A percentile compares a stretch with the other conserved stretches of the same genome.
Evolutionary conservation across 2,888 invertebrate genomes (phyloP).

Genomic region (Troglohyphantes excavatus): DNA sequence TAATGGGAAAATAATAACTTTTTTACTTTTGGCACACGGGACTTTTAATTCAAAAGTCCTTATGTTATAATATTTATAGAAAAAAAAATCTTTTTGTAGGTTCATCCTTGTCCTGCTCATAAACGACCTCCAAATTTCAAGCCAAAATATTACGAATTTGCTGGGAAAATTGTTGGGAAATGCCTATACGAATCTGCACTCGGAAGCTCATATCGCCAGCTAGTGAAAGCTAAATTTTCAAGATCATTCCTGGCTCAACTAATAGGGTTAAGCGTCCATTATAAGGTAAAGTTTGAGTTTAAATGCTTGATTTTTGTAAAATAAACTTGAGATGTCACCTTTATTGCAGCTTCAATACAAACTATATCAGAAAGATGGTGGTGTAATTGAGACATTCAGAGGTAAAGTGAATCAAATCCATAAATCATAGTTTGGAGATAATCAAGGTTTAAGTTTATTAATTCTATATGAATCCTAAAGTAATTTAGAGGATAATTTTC

Average conservation of each 20-base stretch:
- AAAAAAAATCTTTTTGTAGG: conserved; percentile 80
- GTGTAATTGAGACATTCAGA: too few relatives aligned
- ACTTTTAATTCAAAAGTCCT: background rate
- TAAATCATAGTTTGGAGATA: too few relatives aligned
- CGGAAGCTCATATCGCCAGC: conserved; percentile 93
- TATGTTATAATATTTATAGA: background rate
- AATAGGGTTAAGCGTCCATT: conserved; percentile 95
- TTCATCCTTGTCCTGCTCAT: conserved; percentile 89
- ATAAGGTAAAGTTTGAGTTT: conserved; percentile 87
- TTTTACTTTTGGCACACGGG: background rate
- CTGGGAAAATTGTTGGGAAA: conserved; percentile 96
- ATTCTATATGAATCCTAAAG: too few relatives aligned
- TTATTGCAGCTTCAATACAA: too few relatives aligned
- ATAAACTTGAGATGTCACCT: background rate
- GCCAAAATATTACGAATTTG: conserved; percentile 93
- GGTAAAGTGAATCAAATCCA: too few relatives aligned
- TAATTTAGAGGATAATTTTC: too few relatives aligned
- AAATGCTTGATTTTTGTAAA: background rate
- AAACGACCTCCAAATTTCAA: conserved; percentile 89
- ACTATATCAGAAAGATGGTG: too few relatives aligned
- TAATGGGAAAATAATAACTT: background rate
- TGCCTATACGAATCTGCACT: conserved; percentile 96
- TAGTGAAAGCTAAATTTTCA: conserved; percentile 94
- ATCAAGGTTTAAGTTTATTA: too few relatives aligned
- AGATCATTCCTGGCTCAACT: conserved; percentile 96